phyloP scores from a whole-genome alignment of 2,797 vertebrate genomes.

The Sylvilagus floridanus region DNA sequence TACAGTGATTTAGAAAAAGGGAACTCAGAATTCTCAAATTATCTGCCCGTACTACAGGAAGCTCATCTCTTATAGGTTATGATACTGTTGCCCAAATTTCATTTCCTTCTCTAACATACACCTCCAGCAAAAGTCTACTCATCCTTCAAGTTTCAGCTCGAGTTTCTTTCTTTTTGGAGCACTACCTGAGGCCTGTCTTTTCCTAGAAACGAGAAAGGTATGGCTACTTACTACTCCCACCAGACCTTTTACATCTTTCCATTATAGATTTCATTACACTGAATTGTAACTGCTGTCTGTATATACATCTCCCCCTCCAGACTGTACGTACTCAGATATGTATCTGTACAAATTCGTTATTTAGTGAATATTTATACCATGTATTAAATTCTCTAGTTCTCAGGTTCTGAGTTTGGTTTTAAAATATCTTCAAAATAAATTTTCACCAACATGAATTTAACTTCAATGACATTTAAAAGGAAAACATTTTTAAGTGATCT shows the following conservation, averaged over 20 bases:
- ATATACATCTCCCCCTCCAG: background rate
- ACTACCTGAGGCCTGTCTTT: background rate
- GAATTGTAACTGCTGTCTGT: background rate
- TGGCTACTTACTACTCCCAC: background rate
- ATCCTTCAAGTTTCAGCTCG: background rate
- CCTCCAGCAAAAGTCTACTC: background rate
- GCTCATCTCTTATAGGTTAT: background rate
- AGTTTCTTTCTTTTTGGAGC: background rate
- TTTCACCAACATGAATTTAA: conserved; percentile 1
- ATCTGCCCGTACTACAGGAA: background rate
- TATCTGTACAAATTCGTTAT: background rate
- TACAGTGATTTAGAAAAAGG: background rate
- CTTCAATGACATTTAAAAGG: conserved; percentile 3
- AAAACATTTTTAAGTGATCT: background rate
- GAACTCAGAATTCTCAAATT: conserved; percentile 34
- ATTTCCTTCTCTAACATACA: background rate
- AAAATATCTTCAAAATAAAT: background rate
- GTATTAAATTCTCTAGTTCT: background rate
- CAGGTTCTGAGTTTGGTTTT: background rate
- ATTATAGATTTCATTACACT: background rate
- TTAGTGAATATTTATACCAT: background rate
- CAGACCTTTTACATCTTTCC: background rate
- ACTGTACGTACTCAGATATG: too few species aligned
- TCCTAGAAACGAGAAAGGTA: background rate
- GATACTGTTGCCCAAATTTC: background rate